Evolutionary conservation across 2,797 vertebrate genomes (phyloP).

Genomic region (Potorous gilbertii): DNA sequence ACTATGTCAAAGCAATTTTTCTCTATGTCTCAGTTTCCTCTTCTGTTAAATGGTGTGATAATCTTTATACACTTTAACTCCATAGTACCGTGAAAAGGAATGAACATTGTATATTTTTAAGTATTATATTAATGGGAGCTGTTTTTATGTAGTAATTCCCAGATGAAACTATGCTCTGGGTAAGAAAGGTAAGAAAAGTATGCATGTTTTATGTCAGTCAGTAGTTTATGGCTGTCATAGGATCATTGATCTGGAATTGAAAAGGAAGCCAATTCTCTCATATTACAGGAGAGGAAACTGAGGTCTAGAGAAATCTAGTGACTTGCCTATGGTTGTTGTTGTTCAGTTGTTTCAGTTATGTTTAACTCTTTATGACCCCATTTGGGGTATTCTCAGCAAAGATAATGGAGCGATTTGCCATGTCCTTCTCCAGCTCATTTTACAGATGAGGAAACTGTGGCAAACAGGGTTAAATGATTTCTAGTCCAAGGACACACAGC

Average conservation of each 20-base stretch:
- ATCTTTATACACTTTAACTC: not conserved
- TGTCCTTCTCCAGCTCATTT: too few species aligned
- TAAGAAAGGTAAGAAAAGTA: not conserved
- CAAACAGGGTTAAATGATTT: too few species aligned
- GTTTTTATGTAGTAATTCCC: not conserved
- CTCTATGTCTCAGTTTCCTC: not conserved
- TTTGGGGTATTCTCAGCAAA: not conserved
- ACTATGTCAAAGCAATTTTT: not conserved
- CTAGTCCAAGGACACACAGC: too few species aligned
- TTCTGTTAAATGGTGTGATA: not conserved
- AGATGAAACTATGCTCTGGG: not conserved
- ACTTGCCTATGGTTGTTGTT: not conserved
- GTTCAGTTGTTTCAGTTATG: not conserved
- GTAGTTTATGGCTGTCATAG: not conserved
- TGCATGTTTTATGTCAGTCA: not conserved
- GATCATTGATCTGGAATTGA: not conserved
- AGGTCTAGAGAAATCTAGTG: not conserved
- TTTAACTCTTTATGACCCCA: not conserved
- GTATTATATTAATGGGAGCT: not conserved
- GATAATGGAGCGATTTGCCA: too few species aligned
- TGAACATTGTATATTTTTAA: not conserved
- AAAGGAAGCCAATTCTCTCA: not conserved
- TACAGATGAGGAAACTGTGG: too few species aligned
- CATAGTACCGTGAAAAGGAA: not conserved
- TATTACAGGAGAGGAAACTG: not conserved